A percentile compares a stretch with the other conserved stretches of the same genome.
These are phyloP conservation scores for Phytoseiulus persimilis DNA, from an alignment of 2,888 invertebrate genomes.

Conservation along the genomic window DNA sequence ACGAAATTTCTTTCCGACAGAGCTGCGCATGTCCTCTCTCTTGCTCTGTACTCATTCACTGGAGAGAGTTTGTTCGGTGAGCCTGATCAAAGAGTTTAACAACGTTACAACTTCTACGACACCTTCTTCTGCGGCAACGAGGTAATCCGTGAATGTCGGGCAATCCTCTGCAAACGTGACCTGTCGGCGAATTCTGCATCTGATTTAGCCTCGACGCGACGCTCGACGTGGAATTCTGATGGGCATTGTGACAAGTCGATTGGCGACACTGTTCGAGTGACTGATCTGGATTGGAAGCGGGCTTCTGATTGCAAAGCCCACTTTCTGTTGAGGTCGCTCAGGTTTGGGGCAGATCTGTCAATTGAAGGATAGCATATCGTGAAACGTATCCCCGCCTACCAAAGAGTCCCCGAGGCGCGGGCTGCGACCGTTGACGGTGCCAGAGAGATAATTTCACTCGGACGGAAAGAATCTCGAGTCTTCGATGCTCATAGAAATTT, in stretches of 20 bases:
- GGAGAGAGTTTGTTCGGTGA: not conserved
- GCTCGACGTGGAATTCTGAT: not conserved
- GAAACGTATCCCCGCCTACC: not conserved
- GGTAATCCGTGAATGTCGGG: not conserved
- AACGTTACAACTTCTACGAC: not conserved
- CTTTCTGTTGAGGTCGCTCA: not conserved
- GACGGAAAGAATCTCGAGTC: not conserved
- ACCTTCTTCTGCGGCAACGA: not conserved
- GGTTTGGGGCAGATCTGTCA: not conserved
- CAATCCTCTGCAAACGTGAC: not conserved
- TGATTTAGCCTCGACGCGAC: not conserved
- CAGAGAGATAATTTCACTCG: not conserved
- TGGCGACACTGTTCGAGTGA: not conserved
- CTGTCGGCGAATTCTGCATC: not conserved
- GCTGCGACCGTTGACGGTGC: not conserved
- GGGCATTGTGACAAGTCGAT: not conserved
- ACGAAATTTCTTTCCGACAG: not conserved
- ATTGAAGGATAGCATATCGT: not conserved
- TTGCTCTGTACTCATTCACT: not conserved
- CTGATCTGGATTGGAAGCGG: not conserved
- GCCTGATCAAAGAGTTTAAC: not conserved
- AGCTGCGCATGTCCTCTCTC: not conserved
- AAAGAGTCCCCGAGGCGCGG: not conserved
- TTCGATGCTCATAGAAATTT: not conserved
- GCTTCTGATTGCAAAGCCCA: not conserved